phyloP scores from a whole-genome alignment of 2,113 vertebrate genomes.

The Progne subis region DNA sequence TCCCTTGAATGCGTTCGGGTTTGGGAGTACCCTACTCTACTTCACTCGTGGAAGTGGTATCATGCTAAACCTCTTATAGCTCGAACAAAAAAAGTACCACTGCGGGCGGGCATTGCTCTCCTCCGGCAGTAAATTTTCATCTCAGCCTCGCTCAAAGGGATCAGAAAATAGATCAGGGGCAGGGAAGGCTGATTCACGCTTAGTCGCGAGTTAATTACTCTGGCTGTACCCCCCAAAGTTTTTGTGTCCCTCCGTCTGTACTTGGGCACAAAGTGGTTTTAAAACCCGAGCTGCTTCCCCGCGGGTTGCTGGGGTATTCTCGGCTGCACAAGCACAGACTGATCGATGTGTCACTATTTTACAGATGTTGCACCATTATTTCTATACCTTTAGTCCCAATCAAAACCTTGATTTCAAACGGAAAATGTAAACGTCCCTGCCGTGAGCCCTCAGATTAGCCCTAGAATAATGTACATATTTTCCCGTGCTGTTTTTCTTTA shows the following conservation, averaged over 20 bases:
- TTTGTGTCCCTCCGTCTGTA: background rate
- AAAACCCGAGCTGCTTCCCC: background rate
- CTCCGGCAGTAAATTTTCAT: background rate
- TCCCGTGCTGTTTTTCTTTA: background rate
- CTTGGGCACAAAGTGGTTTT: background rate
- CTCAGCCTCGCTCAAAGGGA: background rate
- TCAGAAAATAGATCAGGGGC: background rate
- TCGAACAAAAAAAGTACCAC: background rate
- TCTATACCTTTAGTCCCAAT: background rate
- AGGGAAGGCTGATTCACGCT: background rate
- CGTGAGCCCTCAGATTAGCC: background rate
- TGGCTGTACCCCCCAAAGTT: rapidly evolving
- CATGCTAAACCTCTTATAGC: background rate
- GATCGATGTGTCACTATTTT: background rate
- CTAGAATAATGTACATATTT: rapidly evolving
- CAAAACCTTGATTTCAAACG: background rate
- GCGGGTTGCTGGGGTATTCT: background rate
- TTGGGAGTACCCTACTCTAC: background rate
- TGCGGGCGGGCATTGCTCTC: rapidly evolving
- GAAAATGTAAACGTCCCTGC: background rate
- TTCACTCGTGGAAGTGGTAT: rapidly evolving
- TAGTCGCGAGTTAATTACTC: rapidly evolving
- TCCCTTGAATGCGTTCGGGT: background rate
- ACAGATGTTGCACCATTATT: background rate
- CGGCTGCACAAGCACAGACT: background rate